phyloP scores from a whole-genome alignment of 2,113 vertebrate species.

The Turdus rufiventris region DNA sequence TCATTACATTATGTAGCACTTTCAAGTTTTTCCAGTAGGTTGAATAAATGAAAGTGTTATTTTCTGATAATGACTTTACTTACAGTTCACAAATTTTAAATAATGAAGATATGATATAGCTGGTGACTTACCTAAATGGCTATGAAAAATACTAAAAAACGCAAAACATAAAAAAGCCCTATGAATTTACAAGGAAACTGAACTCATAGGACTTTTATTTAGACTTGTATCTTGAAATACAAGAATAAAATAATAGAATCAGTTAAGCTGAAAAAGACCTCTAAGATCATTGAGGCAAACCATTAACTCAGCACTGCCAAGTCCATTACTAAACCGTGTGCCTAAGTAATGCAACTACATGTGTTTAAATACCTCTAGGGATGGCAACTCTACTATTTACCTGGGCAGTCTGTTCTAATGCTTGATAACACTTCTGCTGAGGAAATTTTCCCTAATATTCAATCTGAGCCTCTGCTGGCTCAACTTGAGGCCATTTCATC shows the following conservation, averaged over 20 bases:
- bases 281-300: neutral
- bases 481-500: neutral
- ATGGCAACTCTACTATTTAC: neutral
- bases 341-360: neutral
- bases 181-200: neutral
- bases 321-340: neutral
- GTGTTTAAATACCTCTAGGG: neutral
- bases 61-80: neutral
- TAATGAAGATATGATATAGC: neutral
- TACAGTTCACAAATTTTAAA: neutral
- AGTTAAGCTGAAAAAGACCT: neutral
- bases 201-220: neutral
- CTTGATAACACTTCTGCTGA: neutral
- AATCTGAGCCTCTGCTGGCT: neutral
- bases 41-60: neutral
- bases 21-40: neutral
- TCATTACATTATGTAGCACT: neutral
- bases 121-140: neutral
- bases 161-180: accelerated
- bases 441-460: neutral
- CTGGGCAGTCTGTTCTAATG: neutral
- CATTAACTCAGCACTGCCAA: neutral
- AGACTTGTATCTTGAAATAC: neutral
- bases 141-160: neutral
- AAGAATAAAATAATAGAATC: neutral